Evolutionary conservation across 2,113 vertebrate genomes (phyloP), one percentile per base, ranked within the genome.

Genomic region (Eulemur rufifrons): DNA sequence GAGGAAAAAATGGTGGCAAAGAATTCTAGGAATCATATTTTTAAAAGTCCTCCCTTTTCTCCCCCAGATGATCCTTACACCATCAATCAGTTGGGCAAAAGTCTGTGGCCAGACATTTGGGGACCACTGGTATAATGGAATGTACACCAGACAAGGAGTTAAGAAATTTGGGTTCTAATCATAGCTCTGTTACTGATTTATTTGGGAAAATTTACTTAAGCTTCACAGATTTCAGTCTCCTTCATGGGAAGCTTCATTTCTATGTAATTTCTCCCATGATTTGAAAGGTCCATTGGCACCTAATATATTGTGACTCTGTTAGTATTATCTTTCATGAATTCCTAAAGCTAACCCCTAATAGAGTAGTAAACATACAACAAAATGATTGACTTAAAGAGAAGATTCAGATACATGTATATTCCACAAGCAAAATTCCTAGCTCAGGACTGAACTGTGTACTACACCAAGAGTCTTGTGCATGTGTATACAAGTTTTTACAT

Each of bases 291-390:
- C 4, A 18, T 80, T 71, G 54, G 56, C 73, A 34, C 47, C 34
- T 61, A 78, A 45, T n/a, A 45, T 15, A 11, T 20, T 92, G 23
- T 64, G 45, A 39, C 59, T 94, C 34, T 77, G 13, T 52, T 71
- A 86, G 69, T 91, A 86, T 96, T 96, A 87, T 90, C 47, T 54
- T 95, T 76, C 47, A 66, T 80, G 64, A 90, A 50, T 88, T 90
- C 21, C 77, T 94, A 73, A 83, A 88, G 45, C n/a, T 83, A 91
- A 84, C 6, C 23, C 94, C 73, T 86, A 50, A n/a, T 37, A 39
- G 7, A 89, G 12, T 63, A 86, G 13, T 39, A 50, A 84, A 54
- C 74, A 69, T 59, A 18, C 63, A 74, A 68, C 68, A 85, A 83
- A 73, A 87, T 42, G 18, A 71, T 64, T 64, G 80, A 86, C 20